Evolutionary conservation across 2,888 invertebrate species (phyloP).

Genomic region (Salpingus planirostris): DNA sequence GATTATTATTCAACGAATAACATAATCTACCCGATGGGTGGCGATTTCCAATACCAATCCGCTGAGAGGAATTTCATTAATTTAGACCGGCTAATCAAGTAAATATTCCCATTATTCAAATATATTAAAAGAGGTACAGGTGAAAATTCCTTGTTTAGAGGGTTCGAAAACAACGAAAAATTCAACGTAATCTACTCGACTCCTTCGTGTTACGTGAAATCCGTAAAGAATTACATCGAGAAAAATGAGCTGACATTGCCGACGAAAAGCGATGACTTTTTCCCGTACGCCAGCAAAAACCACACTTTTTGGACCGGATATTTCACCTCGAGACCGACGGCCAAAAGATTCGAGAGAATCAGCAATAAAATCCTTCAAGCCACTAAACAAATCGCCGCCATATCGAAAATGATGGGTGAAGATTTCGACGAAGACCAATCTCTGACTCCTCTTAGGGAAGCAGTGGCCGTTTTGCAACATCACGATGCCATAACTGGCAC

Average conservation of each 20-base stretch:
- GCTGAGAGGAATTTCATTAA: slow-evolving; percentile 73
- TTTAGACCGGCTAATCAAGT: slow-evolving; percentile 83
- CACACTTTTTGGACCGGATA: slow-evolving; percentile 93
- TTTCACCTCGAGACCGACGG: slow-evolving; percentile 72
- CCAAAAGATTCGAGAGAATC: slow-evolving; percentile 67
- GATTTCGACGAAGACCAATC: slow-evolving; percentile 6
- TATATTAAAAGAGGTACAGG: slow-evolving; percentile 22
- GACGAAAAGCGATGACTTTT: slow-evolving; percentile 77
- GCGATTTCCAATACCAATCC: slow-evolving; percentile 81
- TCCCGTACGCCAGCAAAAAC: slow-evolving; percentile 80
- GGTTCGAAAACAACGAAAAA: slow-evolving; percentile 6
- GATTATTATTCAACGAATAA: slow-evolving; percentile 56
- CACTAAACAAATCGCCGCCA: slow-evolving; percentile 63
- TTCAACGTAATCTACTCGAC: slow-evolving; percentile 75
- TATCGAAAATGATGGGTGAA: slow-evolving; percentile 41
- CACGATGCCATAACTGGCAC: slow-evolving; percentile 88
- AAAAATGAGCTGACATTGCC: slow-evolving; percentile 57
- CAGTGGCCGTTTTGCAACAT: slow-evolving; percentile 83
- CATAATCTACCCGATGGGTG: slow-evolving; percentile 85
- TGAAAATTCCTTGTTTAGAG: no score
- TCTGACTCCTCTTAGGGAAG: slow-evolving; percentile 48
- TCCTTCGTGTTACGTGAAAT: slow-evolving; percentile 75
- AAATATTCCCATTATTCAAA: slow-evolving; percentile 34
- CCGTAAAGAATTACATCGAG: slow-evolving; percentile 60
- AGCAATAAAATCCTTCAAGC: slow-evolving; percentile 70